phyloP scores from a whole-genome alignment of 2,797 vertebrate species.

The Chaetodon trifasciatus region DNA sequence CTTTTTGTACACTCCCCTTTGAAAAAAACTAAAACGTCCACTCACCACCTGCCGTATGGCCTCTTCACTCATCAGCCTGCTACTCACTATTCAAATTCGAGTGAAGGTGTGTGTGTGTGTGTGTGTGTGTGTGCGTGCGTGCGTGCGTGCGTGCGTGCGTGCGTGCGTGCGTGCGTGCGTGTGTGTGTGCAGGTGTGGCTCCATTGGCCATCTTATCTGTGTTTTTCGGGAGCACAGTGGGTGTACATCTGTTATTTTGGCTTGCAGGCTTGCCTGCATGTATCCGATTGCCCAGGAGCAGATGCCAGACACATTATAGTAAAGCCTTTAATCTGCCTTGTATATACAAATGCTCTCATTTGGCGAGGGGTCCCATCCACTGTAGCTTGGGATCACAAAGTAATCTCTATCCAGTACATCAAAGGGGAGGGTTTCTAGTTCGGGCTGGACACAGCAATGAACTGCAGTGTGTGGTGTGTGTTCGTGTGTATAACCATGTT shows the following conservation, averaged over 20 bases:
- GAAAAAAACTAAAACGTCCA: constrained; percentile 66
- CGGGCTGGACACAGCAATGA: constrained; percentile 25
- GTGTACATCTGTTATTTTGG: constrained; percentile 77
- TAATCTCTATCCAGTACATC: constrained; percentile 57
- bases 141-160: too few relatives aligned
- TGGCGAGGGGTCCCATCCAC: constrained; percentile 55
- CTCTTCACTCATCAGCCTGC: constrained; percentile 51
- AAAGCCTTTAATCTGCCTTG: constrained; percentile 84
- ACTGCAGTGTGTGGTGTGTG: constrained; percentile 10
- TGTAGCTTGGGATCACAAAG: constrained; percentile 54
- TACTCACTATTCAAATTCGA: constrained; percentile 60
- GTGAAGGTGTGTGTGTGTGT: constrained; percentile 37
- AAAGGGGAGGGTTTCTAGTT: constrained; percentile 40
- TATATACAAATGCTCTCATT: constrained; percentile 74
- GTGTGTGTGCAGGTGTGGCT: constrained; percentile 37
- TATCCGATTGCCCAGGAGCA: constrained; percentile 76
- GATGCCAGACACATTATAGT: constrained; percentile 79
- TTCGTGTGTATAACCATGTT: constrained; percentile 40
- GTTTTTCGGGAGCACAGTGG: constrained; percentile 47
- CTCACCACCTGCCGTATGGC: constrained; percentile 70
- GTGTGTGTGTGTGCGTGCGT: constrained; percentile 29
- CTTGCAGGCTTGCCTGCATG: constrained; percentile 48
- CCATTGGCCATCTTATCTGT: constrained; percentile 47
- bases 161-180: constrained; percentile 20
- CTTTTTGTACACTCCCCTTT: constrained; percentile 59